Conservation (phyloP, 1,140 invertebrate genomes). For the Danaus melanippus region DNA sequence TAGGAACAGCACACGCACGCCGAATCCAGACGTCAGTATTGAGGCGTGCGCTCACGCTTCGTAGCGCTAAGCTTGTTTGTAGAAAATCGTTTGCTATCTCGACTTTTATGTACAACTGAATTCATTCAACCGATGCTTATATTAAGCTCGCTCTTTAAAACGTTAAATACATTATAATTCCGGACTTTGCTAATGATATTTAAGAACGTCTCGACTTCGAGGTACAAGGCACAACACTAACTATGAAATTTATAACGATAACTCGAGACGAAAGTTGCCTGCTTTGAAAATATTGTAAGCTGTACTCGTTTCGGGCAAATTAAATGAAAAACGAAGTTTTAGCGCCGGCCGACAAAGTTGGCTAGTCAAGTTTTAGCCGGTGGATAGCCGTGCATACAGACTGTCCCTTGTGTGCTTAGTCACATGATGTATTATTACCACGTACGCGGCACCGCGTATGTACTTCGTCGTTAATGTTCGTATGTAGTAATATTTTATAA, state of each 20-base stretch:
- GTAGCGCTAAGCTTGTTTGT: conserved; percentile 41
- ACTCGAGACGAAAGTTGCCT: conserved; percentile 46
- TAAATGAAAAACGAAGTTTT: conserved; percentile 69
- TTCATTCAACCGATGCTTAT: conserved; percentile 9
- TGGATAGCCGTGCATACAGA: conserved; percentile 39
- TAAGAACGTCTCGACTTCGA: conserved; percentile 34
- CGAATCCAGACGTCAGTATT: conserved; percentile 29
- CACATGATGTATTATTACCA: conserved; percentile 28
- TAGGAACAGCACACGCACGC: conserved; percentile 38
- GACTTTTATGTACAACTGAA: conserved; percentile 15
- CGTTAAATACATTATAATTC: conserved; percentile 1
- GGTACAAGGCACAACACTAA: conserved; percentile 37
- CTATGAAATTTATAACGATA: conserved; percentile 64
- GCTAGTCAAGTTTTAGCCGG: conserved; percentile 57
- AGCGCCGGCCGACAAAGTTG: conserved; percentile 57
- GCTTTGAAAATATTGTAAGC: conserved; percentile 66
- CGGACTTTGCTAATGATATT: conserved; percentile 31
- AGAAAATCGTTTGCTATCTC: conserved; percentile 34
- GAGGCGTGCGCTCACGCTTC: conserved; percentile 39
- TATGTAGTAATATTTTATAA: conserved; percentile 18
- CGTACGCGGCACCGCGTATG: conserved; percentile 15
- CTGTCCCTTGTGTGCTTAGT: conserved; percentile 33
- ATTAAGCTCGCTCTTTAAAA: conserved; percentile 8
- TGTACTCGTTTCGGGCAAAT: conserved; percentile 63
- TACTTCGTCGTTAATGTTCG: conserved; percentile 21